Evolutionary conservation across 2,888 invertebrate genomes (phyloP).

Genomic region (Spilosoma lubricipeda): DNA sequence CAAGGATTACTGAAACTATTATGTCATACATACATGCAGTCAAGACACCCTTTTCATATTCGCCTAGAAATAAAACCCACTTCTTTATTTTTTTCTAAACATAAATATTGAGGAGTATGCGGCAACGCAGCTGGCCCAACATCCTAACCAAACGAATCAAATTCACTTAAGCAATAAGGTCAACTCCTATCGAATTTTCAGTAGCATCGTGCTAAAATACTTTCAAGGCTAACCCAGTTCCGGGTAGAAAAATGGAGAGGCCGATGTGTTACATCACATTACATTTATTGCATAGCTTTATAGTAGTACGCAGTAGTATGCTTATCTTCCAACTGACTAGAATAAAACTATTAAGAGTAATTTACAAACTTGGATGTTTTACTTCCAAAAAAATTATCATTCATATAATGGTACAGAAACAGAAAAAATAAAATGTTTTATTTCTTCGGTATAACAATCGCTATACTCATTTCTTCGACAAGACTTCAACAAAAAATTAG

Average conservation of each 20-base stretch:
- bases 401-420: background rate
- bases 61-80: background rate
- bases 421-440: background rate
- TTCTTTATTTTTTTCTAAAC: background rate
- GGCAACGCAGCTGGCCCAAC: slow-evolving; percentile 29
- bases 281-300: slow-evolving; percentile 8
- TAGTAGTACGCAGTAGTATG: background rate
- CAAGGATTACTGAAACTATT: background rate
- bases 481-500: too few relatives aligned
- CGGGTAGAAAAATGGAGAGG: slow-evolving; percentile 20
- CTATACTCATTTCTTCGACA: too few relatives aligned
- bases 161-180: slow-evolving; percentile 39
- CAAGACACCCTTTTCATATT: background rate
- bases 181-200: slow-evolving; percentile 36
- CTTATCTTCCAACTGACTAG: background rate
- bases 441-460: background rate
- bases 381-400: background rate
- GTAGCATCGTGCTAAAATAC: slow-evolving; percentile 30
- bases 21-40: background rate
- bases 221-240: slow-evolving; percentile 9
- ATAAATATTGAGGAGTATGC: slow-evolving; percentile 22
- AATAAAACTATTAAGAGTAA: background rate
- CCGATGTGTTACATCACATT: slow-evolving; percentile 9
- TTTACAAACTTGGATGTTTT: background rate
- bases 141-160: slow-evolving; percentile 46